Percentiles rank a stretch among this genome's conserved stretches.
These are phyloP conservation scores for Adineta ricciae DNA, from an alignment of 2,888 invertebrate genomes.

Conservation along the genomic window DNA sequence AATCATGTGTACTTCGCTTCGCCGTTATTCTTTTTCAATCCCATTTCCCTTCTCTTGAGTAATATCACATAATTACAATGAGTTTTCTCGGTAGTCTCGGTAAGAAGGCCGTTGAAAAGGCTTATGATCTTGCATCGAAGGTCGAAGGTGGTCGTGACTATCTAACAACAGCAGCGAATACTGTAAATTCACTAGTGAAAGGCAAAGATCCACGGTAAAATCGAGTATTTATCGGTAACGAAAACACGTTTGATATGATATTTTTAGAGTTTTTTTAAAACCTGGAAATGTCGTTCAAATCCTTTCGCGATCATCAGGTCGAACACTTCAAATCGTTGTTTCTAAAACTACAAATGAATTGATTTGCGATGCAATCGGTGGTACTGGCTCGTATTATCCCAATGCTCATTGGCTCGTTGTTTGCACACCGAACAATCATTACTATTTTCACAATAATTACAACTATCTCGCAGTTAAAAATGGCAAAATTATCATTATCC, in stretches of 20 bases:
- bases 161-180: not conserved
- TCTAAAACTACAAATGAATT: not conserved
- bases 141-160: not conserved
- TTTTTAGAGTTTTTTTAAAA: not conserved
- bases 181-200: not conserved
- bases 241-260: not conserved
- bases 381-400: not conserved
- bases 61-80: too few species aligned
- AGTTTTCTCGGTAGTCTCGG: not conserved
- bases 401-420: not conserved
- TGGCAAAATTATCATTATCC: not conserved
- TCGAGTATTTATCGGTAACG: not conserved
- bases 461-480: not conserved
- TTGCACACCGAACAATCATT: not conserved
- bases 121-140: not conserved
- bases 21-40: not conserved
- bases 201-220: not conserved
- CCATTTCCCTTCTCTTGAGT: too few species aligned
- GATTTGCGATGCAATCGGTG: not conserved
- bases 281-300: not conserved
- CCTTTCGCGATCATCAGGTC: not conserved
- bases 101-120: not conserved
- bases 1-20: not conserved
- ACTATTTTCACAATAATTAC: conserved; percentile 1
- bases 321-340: not conserved